Percentiles rank a stretch among this genome's conserved stretches.
Conservation (phyloP, 2,888 invertebrate species). For the Mesoligia furuncula region DNA sequence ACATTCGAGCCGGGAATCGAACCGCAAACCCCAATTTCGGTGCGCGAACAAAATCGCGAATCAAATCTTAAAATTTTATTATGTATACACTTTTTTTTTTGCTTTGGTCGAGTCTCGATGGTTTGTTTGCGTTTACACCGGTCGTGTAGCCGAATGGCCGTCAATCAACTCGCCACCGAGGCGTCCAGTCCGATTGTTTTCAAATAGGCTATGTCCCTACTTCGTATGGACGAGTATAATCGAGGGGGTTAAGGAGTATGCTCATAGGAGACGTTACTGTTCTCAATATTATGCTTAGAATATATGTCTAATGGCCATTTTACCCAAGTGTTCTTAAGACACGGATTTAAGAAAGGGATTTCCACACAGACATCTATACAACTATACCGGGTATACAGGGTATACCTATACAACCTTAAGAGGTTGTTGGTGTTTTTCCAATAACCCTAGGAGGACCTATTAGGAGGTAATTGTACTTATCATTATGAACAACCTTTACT, state of each 20-base stretch:
- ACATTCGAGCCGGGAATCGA: conserved; percentile 38
- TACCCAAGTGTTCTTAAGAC: no score
- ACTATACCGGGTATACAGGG: no score
- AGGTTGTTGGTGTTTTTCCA: no score
- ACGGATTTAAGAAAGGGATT: no score
- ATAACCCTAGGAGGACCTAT: no score
- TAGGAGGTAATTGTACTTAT: no score
- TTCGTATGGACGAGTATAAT: conserved; percentile 76
- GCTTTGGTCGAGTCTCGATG: conserved; percentile 50
- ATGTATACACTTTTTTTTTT: conserved; percentile 60
- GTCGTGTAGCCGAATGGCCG: conserved; percentile 65
- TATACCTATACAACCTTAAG: no score
- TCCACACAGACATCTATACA: no score
- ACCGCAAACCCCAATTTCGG: conserved; percentile 53
- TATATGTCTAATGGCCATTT: no score
- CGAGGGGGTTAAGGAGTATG: conserved; percentile 55
- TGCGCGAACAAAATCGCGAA: conserved; percentile 59
- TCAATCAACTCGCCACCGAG: conserved; percentile 72
- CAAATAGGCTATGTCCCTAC: conserved; percentile 73
- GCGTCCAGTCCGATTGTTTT: conserved; percentile 78
- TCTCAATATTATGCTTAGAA: no score
- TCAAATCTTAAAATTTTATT: conserved; percentile 63
- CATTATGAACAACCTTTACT: no score
- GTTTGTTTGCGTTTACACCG: conserved; percentile 69
- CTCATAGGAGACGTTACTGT: conserved; percentile 41